Evolutionary conservation across 2,113 vertebrate genomes (phyloP), one percentile per base, ranked within the genome.

Genomic region (Lynx canadensis): DNA sequence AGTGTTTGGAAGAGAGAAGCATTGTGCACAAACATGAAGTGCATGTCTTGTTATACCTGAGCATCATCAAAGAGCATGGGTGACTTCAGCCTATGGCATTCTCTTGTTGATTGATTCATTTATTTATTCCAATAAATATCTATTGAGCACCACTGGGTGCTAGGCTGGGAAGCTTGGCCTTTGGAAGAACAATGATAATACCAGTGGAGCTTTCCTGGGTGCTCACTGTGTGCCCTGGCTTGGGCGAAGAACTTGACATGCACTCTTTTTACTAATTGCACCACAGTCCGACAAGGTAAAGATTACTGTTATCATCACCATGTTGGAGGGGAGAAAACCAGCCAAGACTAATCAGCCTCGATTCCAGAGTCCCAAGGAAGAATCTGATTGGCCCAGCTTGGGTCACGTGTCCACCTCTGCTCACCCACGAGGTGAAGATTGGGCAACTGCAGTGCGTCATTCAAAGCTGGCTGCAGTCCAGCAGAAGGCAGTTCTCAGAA

Each of bases 371-470:
- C 65, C 71, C 78, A 29, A 52, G 69, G 71, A 81, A 87, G 80
- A 87, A 36, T 9, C 25, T 3, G 60, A 66, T n/a, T n/a, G 60
- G 68, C 5, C 73, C 10, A 19, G 41, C 25, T 31, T 23, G 31
- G 57, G 76, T 60, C 31, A 85, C 6, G 79, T 14, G 27, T 69
- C 87, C 41, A 29, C 21, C 83, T 66, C 74, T 38, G 60, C 25
- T 88, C 48, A 27, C 0, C n/a, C 12, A 41, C 9, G 19, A 45
- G 63, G 21, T 15, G 57, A 48, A 74, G 74, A 21, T 21, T 11
- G 65, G 41, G 16, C 60, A 2, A 3, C 11, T 31, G 27, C 19
- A 65, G 31, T 48, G 23, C 0, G 0, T 2, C 7, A 14, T n/a
- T 38, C 82, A 90, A 63, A 69, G 21, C 3, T 71, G 66, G 29